Conservation (phyloP, 2,888 invertebrate species). For the Falcaria lacertinaria region DNA sequence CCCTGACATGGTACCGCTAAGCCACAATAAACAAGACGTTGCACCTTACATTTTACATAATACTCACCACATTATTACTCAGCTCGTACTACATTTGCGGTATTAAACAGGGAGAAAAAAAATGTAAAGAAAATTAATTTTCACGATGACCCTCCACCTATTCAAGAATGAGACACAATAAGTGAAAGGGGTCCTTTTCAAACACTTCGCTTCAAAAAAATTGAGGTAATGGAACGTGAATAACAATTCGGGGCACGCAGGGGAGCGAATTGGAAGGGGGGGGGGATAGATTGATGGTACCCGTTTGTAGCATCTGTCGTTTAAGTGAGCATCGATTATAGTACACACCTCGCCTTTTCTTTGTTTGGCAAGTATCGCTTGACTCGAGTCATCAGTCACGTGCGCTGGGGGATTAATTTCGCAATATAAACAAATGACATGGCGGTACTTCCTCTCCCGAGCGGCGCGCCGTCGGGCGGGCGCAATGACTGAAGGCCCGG, state of each 20-base stretch:
- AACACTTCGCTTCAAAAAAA: constrained; percentile 73
- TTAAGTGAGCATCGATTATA: constrained; percentile 77
- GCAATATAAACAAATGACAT: constrained; percentile 66
- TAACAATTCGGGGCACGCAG: constrained; percentile 70
- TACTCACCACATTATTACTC: constrained; percentile 19
- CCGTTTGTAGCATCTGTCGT: constrained; percentile 78
- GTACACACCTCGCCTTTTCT: constrained; percentile 69
- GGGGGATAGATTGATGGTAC: constrained; percentile 71
- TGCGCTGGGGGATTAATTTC: constrained; percentile 56
- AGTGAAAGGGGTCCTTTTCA: constrained; percentile 74
- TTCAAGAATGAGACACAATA: constrained; percentile 71
- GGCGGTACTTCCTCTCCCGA: constrained; percentile 49
- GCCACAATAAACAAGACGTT: background rate
- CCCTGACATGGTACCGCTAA: constrained; percentile 6
- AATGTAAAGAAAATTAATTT: constrained; percentile 9
- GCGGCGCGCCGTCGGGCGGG: constrained; percentile 27
- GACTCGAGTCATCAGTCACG: constrained; percentile 64
- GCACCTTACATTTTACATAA: background rate
- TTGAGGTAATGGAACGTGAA: constrained; percentile 78
- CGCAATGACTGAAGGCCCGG: constrained; percentile 39
- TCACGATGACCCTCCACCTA: constrained; percentile 55
- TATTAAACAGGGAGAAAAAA: constrained; percentile 29
- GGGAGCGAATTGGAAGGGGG: constrained; percentile 31
- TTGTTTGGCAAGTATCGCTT: constrained; percentile 65
- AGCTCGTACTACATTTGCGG: constrained; percentile 29